These are phyloP conservation scores for Macrophya alboannulata DNA, from an alignment of 2,888 invertebrate genomes.

Conservation along the genomic window DNA sequence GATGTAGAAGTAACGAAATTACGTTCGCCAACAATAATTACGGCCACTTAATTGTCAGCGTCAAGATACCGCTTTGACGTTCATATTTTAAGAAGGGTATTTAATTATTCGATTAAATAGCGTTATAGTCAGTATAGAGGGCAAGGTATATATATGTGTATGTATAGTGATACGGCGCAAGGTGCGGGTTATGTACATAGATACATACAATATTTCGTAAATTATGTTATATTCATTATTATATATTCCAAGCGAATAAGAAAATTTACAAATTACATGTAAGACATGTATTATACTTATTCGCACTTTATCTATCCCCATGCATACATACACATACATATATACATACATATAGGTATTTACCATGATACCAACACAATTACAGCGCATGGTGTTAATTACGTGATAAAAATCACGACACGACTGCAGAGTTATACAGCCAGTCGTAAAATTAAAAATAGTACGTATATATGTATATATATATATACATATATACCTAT, in stretches of 20 bases:
- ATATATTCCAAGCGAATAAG: background rate
- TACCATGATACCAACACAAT: background rate
- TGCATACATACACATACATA: background rate
- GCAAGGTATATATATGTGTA: background rate
- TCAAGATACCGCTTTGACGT: constrained; percentile 24
- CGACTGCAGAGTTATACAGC: constrained; percentile 70
- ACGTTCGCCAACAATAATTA: background rate
- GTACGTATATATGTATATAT: constrained; percentile 17
- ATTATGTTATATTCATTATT: too few species aligned
- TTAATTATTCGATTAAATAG: constrained; percentile 6
- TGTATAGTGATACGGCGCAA: too few species aligned
- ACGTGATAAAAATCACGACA: constrained; percentile 80
- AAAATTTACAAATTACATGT: background rate
- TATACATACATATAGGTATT: background rate
- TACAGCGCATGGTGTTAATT: constrained; percentile 77
- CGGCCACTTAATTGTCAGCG: constrained; percentile 25
- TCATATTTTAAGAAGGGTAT: background rate
- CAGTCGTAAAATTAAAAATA: constrained; percentile 54
- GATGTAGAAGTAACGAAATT: constrained; percentile 14
- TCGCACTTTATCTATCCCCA: background rate
- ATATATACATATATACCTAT: too few species aligned
- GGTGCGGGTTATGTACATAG: background rate
- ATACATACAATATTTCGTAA: background rate
- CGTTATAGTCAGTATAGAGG: background rate
- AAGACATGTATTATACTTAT: background rate